Conservation (phyloP, 2,888 invertebrate species). For the Tetropium fuscum region DNA sequence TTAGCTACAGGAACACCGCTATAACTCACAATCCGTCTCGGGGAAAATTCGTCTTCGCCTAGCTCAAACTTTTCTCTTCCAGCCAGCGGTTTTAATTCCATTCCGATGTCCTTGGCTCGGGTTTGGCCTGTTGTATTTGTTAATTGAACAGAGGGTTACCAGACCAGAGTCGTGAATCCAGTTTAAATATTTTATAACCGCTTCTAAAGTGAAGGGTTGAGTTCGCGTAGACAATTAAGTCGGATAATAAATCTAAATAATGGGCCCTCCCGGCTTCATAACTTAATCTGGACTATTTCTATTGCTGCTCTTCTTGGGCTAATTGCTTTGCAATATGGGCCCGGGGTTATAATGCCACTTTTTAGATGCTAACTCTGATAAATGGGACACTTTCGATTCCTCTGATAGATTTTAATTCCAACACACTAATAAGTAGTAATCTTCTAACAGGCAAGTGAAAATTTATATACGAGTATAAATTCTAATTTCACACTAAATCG, state of each 20-base stretch:
- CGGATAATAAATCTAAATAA: constrained; percentile 61
- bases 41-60: too few relatives aligned
- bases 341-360: constrained; percentile 26
- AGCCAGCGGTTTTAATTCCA: neutral
- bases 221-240: constrained; percentile 59
- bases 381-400: constrained; percentile 44
- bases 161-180: constrained; percentile 50
- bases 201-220: constrained; percentile 54
- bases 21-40: too few relatives aligned
- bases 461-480: too few relatives aligned
- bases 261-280: constrained; percentile 57
- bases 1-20: too few relatives aligned
- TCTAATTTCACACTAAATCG: too few relatives aligned
- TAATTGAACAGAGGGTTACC: constrained; percentile 35
- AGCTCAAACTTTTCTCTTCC: too few relatives aligned
- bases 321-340: constrained; percentile 52
- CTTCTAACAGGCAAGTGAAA: too few relatives aligned
- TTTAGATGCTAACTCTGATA: constrained; percentile 42
- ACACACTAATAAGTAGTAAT: too few relatives aligned
- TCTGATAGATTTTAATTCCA: constrained; percentile 46
- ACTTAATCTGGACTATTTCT: constrained; percentile 57
- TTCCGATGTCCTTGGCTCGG: constrained; percentile 1
- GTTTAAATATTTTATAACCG: constrained; percentile 58
- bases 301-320: constrained; percentile 47
- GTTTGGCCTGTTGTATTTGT: constrained; percentile 4